Evolutionary conservation across 2,113 vertebrate genomes (phyloP).

Genomic region (Anoura caudifer): DNA sequence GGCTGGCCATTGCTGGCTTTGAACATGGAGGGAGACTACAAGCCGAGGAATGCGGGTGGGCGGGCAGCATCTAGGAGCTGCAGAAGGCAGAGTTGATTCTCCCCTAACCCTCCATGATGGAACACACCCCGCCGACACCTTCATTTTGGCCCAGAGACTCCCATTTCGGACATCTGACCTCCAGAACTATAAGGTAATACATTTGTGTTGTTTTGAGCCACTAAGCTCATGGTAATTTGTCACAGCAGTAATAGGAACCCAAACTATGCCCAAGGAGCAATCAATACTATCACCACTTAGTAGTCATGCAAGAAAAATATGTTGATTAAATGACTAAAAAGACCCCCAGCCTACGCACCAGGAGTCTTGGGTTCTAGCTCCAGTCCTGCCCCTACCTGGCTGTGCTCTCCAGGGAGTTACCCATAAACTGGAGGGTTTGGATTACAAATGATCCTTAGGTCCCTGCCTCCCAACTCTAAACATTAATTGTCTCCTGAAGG

Average conservation of each 20-base stretch:
- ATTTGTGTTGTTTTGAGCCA: neutral
- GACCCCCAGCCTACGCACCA: neutral
- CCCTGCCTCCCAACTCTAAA: neutral
- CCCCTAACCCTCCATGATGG: neutral
- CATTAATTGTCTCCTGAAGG: conserved; percentile 12
- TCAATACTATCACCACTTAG: neutral
- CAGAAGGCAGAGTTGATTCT: neutral
- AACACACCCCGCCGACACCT: accelerated
- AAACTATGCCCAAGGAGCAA: neutral
- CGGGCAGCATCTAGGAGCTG: neutral
- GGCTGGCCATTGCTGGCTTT: neutral
- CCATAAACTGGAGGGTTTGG: neutral
- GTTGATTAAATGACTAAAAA: neutral
- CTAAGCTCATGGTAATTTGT: neutral
- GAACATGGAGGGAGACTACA: neutral
- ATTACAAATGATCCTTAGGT: neutral
- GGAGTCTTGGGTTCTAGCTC: neutral
- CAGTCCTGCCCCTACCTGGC: neutral
- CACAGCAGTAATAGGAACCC: neutral
- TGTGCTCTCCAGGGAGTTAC: neutral
- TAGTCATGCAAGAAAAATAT: neutral
- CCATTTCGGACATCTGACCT: neutral
- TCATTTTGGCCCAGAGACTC: neutral
- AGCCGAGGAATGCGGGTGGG: neutral
- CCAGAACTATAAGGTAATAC: neutral